phyloP scores from a whole-genome alignment of 2,888 invertebrate species.

The Pseudanteris insignis region DNA sequence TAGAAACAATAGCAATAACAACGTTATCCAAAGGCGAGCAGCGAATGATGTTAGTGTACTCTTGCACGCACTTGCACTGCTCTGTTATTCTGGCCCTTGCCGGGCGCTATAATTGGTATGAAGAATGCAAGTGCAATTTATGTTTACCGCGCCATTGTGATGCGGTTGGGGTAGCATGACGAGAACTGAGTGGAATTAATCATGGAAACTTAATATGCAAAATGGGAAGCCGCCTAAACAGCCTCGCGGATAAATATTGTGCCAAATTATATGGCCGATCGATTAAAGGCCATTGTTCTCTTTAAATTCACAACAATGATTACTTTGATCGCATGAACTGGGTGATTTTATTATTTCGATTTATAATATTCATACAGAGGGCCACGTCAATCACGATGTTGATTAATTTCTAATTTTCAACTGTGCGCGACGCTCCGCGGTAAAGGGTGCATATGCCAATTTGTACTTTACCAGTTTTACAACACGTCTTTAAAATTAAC shows the following conservation, averaged over 20 bases:
- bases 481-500: too few species aligned
- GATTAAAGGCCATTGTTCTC: conserved; percentile 12
- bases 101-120: conserved; percentile 39
- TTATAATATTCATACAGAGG: too few species aligned
- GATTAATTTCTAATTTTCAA: too few species aligned
- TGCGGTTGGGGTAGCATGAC: conserved; percentile 42
- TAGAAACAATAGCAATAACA: conserved; percentile 23
- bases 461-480: too few species aligned
- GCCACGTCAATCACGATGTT: too few species aligned
- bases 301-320: conserved; percentile 5
- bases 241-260: conserved; percentile 35
- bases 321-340: too few species aligned
- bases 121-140: conserved; percentile 45
- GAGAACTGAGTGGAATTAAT: conserved; percentile 42
- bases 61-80: too few species aligned
- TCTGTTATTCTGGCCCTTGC: too few species aligned
- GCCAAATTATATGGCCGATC: conserved; percentile 14
- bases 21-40: conserved; percentile 20
- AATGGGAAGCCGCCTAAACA: conserved; percentile 32
- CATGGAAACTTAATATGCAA: conserved; percentile 44
- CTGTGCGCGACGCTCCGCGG: too few species aligned
- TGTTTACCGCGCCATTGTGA: conserved; percentile 42
- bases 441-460: too few species aligned
- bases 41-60: conserved; percentile 24
- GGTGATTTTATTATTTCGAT: too few species aligned